These are phyloP conservation scores for Danionella dracula DNA, from an alignment of 2,797 vertebrate genomes.

Conservation along the genomic window DNA sequence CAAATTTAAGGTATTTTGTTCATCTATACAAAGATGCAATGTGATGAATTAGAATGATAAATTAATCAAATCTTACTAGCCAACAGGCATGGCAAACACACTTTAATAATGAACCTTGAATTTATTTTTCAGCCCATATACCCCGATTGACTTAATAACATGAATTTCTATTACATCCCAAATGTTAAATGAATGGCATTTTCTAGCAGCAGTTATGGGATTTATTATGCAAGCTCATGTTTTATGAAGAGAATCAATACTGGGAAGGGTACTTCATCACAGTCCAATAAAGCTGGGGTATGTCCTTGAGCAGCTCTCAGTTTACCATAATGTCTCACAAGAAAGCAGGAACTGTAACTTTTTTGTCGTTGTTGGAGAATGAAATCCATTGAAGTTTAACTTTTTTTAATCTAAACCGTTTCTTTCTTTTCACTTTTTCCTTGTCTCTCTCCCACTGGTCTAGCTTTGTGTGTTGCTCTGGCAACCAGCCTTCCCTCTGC, in stretches of 20 bases:
- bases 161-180: conserved; percentile 2
- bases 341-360: background rate
- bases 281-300: background rate
- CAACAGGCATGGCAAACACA: too few relatives aligned
- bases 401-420: too few relatives aligned
- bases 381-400: too few relatives aligned
- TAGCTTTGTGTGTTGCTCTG: conserved; percentile 68
- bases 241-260: conserved; percentile 10
- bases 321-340: background rate
- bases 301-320: conserved; percentile 5
- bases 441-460: conserved; percentile 51
- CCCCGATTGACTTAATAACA: too few relatives aligned
- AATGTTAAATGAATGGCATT: background rate
- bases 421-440: conserved; percentile 15
- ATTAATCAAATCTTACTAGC: too few relatives aligned
- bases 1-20: too few relatives aligned
- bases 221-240: conserved; percentile 7
- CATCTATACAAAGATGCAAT: too few relatives aligned
- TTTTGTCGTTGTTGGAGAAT: background rate
- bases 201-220: background rate
- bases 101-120: too few relatives aligned
- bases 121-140: too few relatives aligned
- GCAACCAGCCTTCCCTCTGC: conserved; percentile 65
- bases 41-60: too few relatives aligned
- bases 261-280: background rate